Evolutionary conservation across 2,113 vertebrate genomes (phyloP).

Genomic region (Brachypodius melanocephalos): DNA sequence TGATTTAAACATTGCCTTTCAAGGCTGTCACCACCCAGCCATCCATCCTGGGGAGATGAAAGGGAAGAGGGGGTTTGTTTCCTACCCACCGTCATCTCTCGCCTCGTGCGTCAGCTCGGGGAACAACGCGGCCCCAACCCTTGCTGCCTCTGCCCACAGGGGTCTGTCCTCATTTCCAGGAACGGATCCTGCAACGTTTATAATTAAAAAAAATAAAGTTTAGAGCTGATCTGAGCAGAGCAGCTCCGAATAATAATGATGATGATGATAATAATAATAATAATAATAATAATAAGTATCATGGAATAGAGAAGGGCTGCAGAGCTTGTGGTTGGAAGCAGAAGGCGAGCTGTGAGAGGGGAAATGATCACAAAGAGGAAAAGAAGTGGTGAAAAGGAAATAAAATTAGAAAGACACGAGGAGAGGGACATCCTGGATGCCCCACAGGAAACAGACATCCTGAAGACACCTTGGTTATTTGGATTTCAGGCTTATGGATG

Average conservation of each 20-base stretch:
- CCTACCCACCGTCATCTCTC: neutral
- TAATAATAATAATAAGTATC: fast-evolving
- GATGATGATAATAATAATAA: fast-evolving
- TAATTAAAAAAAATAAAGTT: neutral
- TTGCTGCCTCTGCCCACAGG: neutral
- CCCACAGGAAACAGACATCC: fast-evolving
- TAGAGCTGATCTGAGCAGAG: neutral
- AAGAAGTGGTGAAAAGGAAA: neutral
- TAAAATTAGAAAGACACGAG: neutral
- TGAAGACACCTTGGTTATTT: fast-evolving
- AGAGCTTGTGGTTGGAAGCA: fast-evolving
- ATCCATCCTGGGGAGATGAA: neutral
- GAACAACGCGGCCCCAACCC: neutral
- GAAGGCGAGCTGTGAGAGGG: neutral
- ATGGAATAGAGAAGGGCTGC: fast-evolving
- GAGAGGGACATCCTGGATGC: fast-evolving
- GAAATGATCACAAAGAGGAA: neutral
- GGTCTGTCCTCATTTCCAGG: neutral
- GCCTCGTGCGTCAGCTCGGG: neutral
- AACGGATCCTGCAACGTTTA: neutral
- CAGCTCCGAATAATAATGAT: fast-evolving
- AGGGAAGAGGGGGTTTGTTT: neutral
- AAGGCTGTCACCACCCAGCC: neutral
- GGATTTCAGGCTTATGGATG: neutral
- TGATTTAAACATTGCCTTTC: neutral